These are phyloP conservation scores for Pagetopsis macropterus DNA, from an alignment of 2,797 vertebrate species.

Conservation along the genomic window DNA sequence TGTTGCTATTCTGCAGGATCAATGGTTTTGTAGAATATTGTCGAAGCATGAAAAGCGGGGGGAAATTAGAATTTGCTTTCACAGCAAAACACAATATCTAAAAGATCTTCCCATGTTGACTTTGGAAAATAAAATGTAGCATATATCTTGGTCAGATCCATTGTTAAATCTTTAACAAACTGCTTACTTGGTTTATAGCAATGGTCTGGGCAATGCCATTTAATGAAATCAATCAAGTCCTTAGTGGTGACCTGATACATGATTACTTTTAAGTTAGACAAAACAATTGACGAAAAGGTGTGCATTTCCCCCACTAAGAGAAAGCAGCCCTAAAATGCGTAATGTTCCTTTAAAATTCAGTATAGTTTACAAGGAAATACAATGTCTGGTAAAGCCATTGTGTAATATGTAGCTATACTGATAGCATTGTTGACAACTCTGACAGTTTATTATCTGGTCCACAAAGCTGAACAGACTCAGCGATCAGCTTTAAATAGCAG, in stretches of 20 bases:
- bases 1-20: background rate
- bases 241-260: background rate
- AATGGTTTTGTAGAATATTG: background rate
- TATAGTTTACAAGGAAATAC: background rate
- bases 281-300: background rate
- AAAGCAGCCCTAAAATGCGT: background rate
- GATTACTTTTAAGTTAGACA: background rate
- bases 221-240: background rate
- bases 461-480: background rate
- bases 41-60: background rate
- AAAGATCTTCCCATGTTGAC: constrained; percentile 22
- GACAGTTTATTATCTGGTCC: background rate
- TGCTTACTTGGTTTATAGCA: background rate
- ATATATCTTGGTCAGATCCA: background rate
- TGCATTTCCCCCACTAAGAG: background rate
- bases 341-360: background rate
- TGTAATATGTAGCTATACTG: background rate
- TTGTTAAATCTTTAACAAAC: background rate
- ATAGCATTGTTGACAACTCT: background rate
- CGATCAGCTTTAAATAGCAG: constrained; percentile 13
- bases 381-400: background rate
- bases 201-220: background rate
- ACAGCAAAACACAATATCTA: constrained; percentile 25
- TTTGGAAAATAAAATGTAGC: constrained; percentile 31
- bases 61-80: constrained; percentile 21